These are phyloP conservation scores for Tenthredo mesomela DNA, from an alignment of 2,888 invertebrate genomes.

Conservation along the genomic window DNA sequence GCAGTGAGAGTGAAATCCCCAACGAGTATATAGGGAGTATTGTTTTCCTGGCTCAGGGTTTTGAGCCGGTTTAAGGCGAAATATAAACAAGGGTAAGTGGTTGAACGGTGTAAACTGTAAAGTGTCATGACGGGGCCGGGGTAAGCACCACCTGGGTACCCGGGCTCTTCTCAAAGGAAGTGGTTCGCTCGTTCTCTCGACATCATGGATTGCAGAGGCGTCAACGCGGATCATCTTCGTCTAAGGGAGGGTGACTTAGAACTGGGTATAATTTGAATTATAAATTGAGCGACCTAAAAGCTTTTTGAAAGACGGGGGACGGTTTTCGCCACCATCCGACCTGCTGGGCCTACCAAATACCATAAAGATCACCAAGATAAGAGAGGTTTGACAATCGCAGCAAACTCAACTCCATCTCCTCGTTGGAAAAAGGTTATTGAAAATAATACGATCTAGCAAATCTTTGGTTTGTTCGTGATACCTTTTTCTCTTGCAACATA, in stretches of 20 bases:
- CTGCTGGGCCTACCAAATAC: background rate
- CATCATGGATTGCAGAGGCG: slow-evolving; percentile 29
- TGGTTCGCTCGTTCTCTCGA: slow-evolving; percentile 27
- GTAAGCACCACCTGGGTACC: background rate
- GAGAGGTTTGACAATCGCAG: slow-evolving; percentile 7
- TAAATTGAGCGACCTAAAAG: slow-evolving; percentile 54
- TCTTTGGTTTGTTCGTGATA: background rate
- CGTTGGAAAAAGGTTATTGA: background rate
- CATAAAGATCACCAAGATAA: background rate
- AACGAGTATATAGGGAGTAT: background rate
- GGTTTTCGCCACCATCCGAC: background rate
- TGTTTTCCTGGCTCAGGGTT: slow-evolving; percentile 2
- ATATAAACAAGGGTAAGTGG: slow-evolving; percentile 40
- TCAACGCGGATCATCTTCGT: slow-evolving; percentile 39
- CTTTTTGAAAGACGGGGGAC: slow-evolving; percentile 30
- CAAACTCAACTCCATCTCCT: background rate
- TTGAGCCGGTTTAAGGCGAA: slow-evolving; percentile 10
- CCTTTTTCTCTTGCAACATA: too few relatives aligned
- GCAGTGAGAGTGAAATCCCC: background rate
- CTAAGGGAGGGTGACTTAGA: slow-evolving; percentile 11
- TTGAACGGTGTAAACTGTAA: slow-evolving; percentile 36
- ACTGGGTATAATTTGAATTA: slow-evolving; percentile 55
- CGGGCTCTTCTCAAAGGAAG: slow-evolving; percentile 19
- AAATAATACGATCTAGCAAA: background rate
- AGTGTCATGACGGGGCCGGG: background rate